A percentile compares a stretch with the other conserved stretches of the same genome.
phyloP scores from a whole-genome alignment of 2,113 vertebrate genomes.

The Sardina pilchardus region DNA sequence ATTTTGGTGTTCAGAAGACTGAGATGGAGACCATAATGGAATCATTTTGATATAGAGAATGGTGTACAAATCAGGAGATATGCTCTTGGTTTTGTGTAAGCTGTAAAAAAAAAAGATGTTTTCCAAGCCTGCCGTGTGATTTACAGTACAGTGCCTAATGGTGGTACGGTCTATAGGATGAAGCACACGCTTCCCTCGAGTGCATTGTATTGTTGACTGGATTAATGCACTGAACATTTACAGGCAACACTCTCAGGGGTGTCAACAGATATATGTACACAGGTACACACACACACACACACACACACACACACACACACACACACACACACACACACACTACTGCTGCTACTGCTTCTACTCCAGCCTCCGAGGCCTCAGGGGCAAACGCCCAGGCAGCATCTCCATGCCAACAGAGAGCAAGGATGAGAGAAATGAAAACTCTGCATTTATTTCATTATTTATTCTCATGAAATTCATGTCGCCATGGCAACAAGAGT shows the following conservation, averaged over 20 bases:
- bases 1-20: no score
- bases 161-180: not conserved
- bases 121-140: not conserved
- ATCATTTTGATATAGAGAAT: no score
- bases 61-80: no score
- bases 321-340: constrained; percentile 42
- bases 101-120: no score
- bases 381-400: constrained; percentile 50
- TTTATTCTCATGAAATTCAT: constrained; percentile 57
- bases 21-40: no score
- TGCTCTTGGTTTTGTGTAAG: no score
- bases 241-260: not conserved
- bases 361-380: constrained; percentile 44
- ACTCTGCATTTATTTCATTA: constrained; percentile 53
- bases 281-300: not conserved
- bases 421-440: constrained; percentile 47
- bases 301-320: constrained; percentile 16
- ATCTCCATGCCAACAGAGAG: constrained; percentile 52
- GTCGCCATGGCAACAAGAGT: constrained; percentile 59
- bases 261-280: not conserved
- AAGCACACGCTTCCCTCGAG: not conserved
- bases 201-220: not conserved
- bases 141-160: not conserved
- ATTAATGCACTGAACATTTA: not conserved
- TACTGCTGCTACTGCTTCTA: not conserved